Evolutionary conservation across 2,113 vertebrate genomes (phyloP).

Genomic region (Ursus arctos): DNA sequence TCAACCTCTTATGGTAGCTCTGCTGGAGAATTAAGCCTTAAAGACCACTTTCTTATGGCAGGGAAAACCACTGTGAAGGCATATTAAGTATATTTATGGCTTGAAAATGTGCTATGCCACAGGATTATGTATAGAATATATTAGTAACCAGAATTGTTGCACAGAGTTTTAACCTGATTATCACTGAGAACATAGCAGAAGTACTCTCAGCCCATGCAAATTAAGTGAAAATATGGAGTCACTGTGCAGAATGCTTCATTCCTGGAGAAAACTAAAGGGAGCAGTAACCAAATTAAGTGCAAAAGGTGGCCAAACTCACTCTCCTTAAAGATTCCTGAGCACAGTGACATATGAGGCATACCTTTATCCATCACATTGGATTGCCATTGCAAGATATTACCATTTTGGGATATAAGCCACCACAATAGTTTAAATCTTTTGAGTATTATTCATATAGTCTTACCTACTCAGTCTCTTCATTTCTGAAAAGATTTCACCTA

Average conservation of each 20-base stretch:
- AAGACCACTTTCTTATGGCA: constrained; percentile 74
- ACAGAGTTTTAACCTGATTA: not conserved
- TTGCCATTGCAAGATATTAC: constrained; percentile 67
- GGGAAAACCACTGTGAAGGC: constrained; percentile 67
- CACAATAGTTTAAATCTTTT: constrained; percentile 78
- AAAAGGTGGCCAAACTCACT: not conserved
- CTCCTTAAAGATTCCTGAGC: constrained; percentile 49
- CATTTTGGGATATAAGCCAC: constrained; percentile 73
- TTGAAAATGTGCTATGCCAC: constrained; percentile 56
- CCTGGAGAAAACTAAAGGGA: constrained; percentile 61
- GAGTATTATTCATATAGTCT: constrained; percentile 74
- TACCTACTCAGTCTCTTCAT: constrained; percentile 86
- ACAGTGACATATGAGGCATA: constrained; percentile 76
- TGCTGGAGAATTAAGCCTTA: constrained; percentile 76
- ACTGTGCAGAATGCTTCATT: constrained; percentile 51
- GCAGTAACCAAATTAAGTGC: constrained; percentile 11
- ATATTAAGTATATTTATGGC: constrained; percentile 16
- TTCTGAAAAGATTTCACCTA: constrained; percentile 85
- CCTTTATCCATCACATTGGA: constrained; percentile 62
- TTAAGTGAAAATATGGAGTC: constrained; percentile 46
- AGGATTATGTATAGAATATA: not conserved
- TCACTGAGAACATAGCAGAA: not conserved
- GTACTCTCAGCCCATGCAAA: constrained; percentile 5
- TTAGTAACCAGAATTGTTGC: not conserved
- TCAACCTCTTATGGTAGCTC: constrained; percentile 79